Evolutionary conservation across 2,113 vertebrate genomes (phyloP).

Genomic region (Podilymbus podiceps): DNA sequence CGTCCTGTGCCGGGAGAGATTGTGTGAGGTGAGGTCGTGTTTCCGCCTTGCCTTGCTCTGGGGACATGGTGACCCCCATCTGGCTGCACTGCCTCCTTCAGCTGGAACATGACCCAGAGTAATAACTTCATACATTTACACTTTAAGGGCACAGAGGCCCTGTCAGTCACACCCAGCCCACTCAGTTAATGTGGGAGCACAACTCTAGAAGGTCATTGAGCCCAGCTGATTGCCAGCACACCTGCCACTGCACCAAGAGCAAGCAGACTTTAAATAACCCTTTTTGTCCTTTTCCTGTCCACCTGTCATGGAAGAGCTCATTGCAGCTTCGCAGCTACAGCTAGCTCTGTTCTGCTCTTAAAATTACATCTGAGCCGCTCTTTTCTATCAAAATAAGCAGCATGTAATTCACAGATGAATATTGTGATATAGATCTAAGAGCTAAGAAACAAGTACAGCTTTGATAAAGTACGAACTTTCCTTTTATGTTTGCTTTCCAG

Average conservation of each 20-base stretch:
- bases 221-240: conserved; percentile 36
- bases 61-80: rapidly evolving
- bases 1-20: background rate
- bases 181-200: background rate
- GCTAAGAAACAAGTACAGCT: background rate
- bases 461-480: background rate
- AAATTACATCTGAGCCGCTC: background rate
- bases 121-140: rapidly evolving
- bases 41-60: background rate
- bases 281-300: conserved; percentile 53
- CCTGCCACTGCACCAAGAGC: background rate
- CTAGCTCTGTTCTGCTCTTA: background rate
- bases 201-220: conserved; percentile 23
- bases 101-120: background rate
- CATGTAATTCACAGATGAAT: rapidly evolving
- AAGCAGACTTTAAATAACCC: conserved; percentile 47
- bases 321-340: background rate
- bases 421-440: rapidly evolving
- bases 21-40: rapidly evolving
- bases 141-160: background rate
- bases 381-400: background rate
- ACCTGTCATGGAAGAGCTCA: conserved; percentile 28
- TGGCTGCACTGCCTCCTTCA: rapidly evolving
- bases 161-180: background rate
- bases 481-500: background rate